Conservation (phyloP, 1,140 invertebrate species). For the Pentalonia nigronervosa region DNA sequence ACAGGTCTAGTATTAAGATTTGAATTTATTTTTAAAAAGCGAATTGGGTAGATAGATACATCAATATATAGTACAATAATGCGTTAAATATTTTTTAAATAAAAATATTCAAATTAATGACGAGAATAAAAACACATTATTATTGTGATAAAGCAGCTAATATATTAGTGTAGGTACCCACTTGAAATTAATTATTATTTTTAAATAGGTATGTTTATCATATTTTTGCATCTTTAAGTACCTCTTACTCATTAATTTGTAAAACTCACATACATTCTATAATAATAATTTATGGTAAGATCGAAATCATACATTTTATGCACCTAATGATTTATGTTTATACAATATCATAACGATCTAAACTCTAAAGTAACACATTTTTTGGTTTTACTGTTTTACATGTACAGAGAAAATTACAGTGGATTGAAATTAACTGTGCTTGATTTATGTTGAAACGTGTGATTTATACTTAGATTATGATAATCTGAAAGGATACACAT, state of each 20-base stretch:
- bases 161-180: too few species aligned
- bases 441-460: slow-evolving; percentile 16
- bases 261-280: not conserved
- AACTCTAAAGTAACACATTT: not conserved
- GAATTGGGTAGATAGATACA: not conserved
- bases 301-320: not conserved
- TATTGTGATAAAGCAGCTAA: not conserved
- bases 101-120: not conserved
- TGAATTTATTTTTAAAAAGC: not conserved
- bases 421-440: not conserved
- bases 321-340: not conserved
- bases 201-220: too few species aligned
- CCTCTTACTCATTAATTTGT: not conserved
- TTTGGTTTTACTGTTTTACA: not conserved
- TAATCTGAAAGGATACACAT: not conserved
- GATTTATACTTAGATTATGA: slow-evolving; percentile 20
- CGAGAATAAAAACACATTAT: not conserved
- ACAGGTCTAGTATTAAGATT: not conserved
- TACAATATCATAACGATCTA: not conserved
- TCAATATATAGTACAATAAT: not conserved
- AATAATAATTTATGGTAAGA: not conserved
- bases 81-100: not conserved
- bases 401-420: not conserved
- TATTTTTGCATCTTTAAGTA: too few species aligned
- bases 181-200: too few species aligned